Evolutionary conservation across 2,113 vertebrate species (phyloP), one percentile per base, ranked within the genome.

Genomic region (Gnathonemus longibarbis): DNA sequence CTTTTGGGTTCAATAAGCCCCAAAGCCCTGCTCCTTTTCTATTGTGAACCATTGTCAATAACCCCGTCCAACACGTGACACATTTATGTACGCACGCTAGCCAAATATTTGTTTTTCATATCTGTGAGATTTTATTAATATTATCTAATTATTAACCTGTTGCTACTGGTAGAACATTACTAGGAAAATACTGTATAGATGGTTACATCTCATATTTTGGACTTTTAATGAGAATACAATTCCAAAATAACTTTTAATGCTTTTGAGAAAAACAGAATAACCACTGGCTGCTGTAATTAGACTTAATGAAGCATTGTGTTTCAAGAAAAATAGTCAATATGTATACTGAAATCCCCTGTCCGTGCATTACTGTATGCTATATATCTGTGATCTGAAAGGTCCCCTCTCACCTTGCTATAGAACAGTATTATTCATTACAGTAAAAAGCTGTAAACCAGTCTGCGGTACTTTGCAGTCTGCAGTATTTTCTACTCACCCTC

Each of bases 401-500:
- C 27, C 27, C 27, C 5, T 35, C 35, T 80, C 15, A 42, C 17
- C 17, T 48, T 48, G 39, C 83, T n/a, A 4, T 48, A 46, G 46
- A 48, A 84, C 83, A 84, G 45, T 45, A 46, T 84, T n/a, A 45
- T 46, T 48, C 21, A 45, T 24, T 48, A 13, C 39, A 9, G 10
- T 45, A n/a, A 84, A 84, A 84, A 84, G 45, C 21, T 9, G 0
- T 2, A 80, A 89, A 80, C 13, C 17, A 7, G 45, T 50, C 27
- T 17, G 27, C n/a, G 39, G 58, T n/a, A 45, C 42, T 45, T 45
- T 45, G 4, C 13, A 5, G 39, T 48, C n/a, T 11, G n/a, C 21
- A 35, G 39, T 19, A 62, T 85, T 17, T 24, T 90, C 17, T 52
- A 96, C 97, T 97, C 93, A 98, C 97, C 96, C 95, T 91, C 94